Evolutionary conservation across 2,797 vertebrate species (phyloP), one percentile per base, ranked within the genome.

Genomic region (Poecilia picta): DNA sequence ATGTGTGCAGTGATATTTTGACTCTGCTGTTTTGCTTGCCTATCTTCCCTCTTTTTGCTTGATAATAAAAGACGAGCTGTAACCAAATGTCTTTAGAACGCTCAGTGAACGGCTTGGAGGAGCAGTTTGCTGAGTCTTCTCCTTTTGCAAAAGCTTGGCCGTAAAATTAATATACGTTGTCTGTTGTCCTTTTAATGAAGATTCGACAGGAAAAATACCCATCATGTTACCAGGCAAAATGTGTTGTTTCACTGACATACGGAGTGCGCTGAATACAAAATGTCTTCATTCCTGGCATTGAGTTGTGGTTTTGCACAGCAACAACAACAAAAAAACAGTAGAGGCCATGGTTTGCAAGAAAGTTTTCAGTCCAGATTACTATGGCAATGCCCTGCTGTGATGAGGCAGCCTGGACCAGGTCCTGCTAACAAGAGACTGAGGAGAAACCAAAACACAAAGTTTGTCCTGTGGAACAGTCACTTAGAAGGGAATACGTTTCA

Each of bases 331-430:
- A 0, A 59, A 62, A 64, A 66, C 23, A 39, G 62, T 66, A 39
- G 33, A 36, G 18, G 62, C 23, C 8, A 41, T 10, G 11, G 8
- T 20, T 68, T 39, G 18, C 8, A 23, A 73, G 46, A 73, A 73
- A 23, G 20, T 23, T 23, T 36, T 23, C 31, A 7, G 64, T 53
- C 36, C 45, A 71, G 47, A 47, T 83, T 2, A 39, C 80, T 75
- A 68, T 77, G 70, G 43, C 10, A 45, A 77, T 8, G 51, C 20
- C 20, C 25, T 62, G 36, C 47, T 70, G 39, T 28, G n/a, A 31
- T 13, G 25, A 57, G 62, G 36, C 43, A 62, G 71, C 64, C 75
- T 49, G 57, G 39, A 76, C 51, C 13, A 78, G 74, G 46, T 74
- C 55, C 62, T 39, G 3, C 39, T 10, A 25, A 68, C 20, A 41